phyloP scores from a whole-genome alignment of 1,140 invertebrate species.

The Eurosta solidaginis region DNA sequence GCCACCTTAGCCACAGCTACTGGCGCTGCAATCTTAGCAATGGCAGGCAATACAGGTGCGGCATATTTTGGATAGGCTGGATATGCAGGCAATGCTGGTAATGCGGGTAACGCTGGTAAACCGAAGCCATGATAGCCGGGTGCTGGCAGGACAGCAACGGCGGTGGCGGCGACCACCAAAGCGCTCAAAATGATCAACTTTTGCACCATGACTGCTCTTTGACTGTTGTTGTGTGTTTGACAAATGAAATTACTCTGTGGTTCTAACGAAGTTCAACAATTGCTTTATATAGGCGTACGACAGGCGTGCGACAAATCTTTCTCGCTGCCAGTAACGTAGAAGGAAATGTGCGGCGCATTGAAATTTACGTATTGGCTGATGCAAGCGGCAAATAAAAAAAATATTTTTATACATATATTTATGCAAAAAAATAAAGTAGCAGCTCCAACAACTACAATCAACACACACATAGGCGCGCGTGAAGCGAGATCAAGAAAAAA shows the following conservation, averaged over 20 bases:
- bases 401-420: conserved; percentile 3
- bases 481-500: neutral
- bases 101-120: neutral
- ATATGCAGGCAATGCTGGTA: neutral
- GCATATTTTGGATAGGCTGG: conserved; percentile 14
- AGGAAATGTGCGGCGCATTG: conserved; percentile 19
- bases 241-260: conserved; percentile 58
- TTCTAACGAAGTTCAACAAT: conserved; percentile 52
- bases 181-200: conserved; percentile 50
- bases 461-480: neutral
- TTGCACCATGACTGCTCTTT: conserved; percentile 53
- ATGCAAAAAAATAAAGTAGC: neutral
- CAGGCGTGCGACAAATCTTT: too few species aligned
- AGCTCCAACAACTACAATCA: neutral
- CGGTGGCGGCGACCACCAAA: conserved; percentile 45
- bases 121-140: conserved; percentile 42
- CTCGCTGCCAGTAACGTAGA: neutral
- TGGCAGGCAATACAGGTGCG: conserved; percentile 31
- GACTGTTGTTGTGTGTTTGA: conserved; percentile 48
- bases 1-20: conserved; percentile 61
- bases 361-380: conserved; percentile 19
- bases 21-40: conserved; percentile 56
- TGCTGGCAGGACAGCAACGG: conserved; percentile 49
- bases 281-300: conserved; percentile 57
- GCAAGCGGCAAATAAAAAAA: neutral